Conservation (phyloP, 92 coral and sea anemone genomes). For the Epizoanthus rinbou region DNA sequence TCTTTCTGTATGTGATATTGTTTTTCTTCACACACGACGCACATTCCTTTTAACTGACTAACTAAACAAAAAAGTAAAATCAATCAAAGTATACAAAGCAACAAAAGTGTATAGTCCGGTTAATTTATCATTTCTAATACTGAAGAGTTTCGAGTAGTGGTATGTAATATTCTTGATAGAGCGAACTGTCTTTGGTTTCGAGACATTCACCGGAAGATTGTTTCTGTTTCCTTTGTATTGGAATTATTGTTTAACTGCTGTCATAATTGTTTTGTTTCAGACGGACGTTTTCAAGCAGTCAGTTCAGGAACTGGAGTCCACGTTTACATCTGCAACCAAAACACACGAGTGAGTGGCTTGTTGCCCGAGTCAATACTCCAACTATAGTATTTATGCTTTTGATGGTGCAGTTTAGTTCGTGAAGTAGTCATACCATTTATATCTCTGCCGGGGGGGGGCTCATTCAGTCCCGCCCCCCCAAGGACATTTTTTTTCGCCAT, state of each 20-base stretch:
- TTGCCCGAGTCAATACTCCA: not conserved
- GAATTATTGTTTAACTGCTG: not conserved
- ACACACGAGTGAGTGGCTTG: conserved; percentile 85
- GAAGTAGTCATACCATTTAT: too few species aligned
- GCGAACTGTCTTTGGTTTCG: not conserved
- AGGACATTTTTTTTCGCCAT: too few species aligned
- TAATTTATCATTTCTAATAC: too few species aligned
- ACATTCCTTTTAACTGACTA: too few species aligned
- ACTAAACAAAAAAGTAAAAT: too few species aligned
- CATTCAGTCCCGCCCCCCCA: too few species aligned
- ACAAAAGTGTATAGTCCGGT: too few species aligned
- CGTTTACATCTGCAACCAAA: conserved; percentile 95
- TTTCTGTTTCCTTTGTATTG: not conserved
- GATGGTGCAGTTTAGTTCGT: not conserved
- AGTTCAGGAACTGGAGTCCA: conserved; percentile 94
- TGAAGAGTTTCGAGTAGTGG: too few species aligned
- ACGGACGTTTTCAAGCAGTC: conserved; percentile 90
- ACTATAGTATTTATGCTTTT: not conserved
- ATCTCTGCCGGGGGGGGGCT: too few species aligned
- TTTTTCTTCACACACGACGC: too few species aligned
- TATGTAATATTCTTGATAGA: not conserved
- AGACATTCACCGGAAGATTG: not conserved
- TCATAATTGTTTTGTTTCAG: conserved; percentile 46
- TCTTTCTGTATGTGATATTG: too few species aligned
- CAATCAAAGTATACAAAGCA: too few species aligned